Percentiles rank a stretch among this genome's conserved stretches.
Conservation (phyloP, 1,140 invertebrate species). For the Drosophila pandora region DNA sequence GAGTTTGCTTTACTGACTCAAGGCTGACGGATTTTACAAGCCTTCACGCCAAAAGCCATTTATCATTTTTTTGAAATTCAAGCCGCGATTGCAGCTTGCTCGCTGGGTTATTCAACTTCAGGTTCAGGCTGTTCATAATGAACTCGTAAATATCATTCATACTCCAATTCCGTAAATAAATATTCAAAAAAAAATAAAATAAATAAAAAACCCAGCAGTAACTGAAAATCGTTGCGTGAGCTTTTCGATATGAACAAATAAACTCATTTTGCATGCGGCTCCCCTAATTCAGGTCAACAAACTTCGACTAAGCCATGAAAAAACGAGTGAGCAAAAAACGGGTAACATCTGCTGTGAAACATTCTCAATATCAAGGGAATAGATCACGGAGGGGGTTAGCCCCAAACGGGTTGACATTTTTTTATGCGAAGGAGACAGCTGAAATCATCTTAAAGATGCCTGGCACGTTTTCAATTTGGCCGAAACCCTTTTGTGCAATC, state of each 20-base stretch:
- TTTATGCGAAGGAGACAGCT: constrained; percentile 39
- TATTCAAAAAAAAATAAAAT: constrained; percentile 22
- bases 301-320: constrained; percentile 20
- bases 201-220: constrained; percentile 5
- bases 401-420: constrained; percentile 44
- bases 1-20: constrained; percentile 29
- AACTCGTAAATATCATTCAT: constrained; percentile 51
- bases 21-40: constrained; percentile 18
- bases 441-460: constrained; percentile 59
- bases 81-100: constrained; percentile 29
- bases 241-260: constrained; percentile 37
- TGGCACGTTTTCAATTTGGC: constrained; percentile 73
- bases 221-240: constrained; percentile 25
- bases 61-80: constrained; percentile 29
- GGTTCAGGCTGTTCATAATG: constrained; percentile 33
- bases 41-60: constrained; percentile 15
- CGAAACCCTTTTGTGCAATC: constrained; percentile 67
- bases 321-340: not conserved
- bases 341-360: constrained; percentile 42
- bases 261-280: constrained; percentile 35
- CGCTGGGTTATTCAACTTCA: constrained; percentile 40
- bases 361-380: constrained; percentile 35
- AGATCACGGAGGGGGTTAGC: constrained; percentile 8
- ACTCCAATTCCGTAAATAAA: constrained; percentile 54
- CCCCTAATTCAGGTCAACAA: constrained; percentile 52